phyloP scores from a whole-genome alignment of 30 jellyfish, hydroid and myxozoan species.

The Mastigias papua region DNA sequence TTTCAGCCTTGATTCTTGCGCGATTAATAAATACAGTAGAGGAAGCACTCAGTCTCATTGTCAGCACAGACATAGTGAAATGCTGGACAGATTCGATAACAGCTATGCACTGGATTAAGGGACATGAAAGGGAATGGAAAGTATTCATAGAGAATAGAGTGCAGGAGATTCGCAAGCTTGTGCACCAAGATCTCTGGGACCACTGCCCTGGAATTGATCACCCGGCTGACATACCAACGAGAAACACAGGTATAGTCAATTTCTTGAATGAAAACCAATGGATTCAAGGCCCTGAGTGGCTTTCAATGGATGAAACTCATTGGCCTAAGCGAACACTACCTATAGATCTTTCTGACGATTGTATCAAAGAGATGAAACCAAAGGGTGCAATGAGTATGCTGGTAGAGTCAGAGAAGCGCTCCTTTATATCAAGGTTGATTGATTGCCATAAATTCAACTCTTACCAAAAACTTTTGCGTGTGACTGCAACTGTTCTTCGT shows the following conservation, averaged over 20 bases:
- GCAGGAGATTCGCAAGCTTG: conserved; percentile 35
- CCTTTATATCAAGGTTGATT: background rate
- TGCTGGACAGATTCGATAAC: conserved; percentile 45
- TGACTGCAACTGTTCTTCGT: conserved; percentile 22
- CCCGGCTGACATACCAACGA: conserved; percentile 64
- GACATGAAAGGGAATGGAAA: conserved; percentile 34
- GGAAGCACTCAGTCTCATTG: conserved; percentile 3
- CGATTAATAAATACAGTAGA: conserved; percentile 20
- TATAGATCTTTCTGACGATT: background rate
- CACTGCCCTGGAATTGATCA: conserved; percentile 28
- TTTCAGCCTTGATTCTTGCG: conserved; percentile 19
- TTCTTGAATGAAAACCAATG: background rate
- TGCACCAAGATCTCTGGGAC: conserved; percentile 18
- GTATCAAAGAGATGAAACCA: conserved; percentile 5
- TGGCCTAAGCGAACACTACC: conserved; percentile 7
- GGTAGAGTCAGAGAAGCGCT: background rate
- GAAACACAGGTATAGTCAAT: background rate
- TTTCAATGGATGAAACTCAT: background rate
- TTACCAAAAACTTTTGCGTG: conserved; percentile 2
- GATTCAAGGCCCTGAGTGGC: conserved; percentile 28
- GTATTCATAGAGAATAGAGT: conserved; percentile 50
- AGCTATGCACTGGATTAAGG: conserved; percentile 46
- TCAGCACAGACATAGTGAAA: background rate
- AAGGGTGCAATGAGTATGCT: background rate
- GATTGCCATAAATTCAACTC: conserved; percentile 28